Conservation (phyloP, 2,888 invertebrate species). For the Gisinianus flammeolus region DNA sequence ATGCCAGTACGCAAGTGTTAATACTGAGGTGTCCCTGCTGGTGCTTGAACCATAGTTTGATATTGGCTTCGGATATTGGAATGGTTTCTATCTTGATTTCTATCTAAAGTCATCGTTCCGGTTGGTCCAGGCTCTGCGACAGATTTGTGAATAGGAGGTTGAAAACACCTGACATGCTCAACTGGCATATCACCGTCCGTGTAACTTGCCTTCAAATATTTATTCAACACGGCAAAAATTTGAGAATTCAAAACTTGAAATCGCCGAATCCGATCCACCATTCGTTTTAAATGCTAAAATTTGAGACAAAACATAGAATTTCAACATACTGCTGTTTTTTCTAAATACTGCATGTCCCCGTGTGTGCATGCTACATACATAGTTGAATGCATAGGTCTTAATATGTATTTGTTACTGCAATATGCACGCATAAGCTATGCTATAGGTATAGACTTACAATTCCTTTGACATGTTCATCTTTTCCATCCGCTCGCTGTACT, state of each 20-base stretch:
- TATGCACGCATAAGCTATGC: neutral
- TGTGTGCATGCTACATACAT: too few species aligned
- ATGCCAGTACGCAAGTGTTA: too few species aligned
- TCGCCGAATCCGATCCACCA: constrained; percentile 96
- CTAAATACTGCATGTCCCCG: too few species aligned
- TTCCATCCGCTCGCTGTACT: constrained; percentile 94
- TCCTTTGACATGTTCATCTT: constrained; percentile 92
- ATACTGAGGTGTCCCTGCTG: constrained; percentile 20
- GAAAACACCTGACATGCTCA: constrained; percentile 96
- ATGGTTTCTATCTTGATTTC: constrained; percentile 45
- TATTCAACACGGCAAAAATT: constrained; percentile 92
- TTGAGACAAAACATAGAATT: too few species aligned
- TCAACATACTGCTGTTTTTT: too few species aligned
- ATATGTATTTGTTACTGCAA: neutral
- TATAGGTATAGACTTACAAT: constrained; percentile 75
- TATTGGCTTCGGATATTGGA: constrained; percentile 21
- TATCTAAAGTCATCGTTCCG: constrained; percentile 56
- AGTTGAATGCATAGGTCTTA: neutral
- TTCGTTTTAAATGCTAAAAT: constrained; percentile 84
- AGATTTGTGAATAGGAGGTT: constrained; percentile 86
- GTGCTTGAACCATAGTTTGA: constrained; percentile 22
- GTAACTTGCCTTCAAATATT: constrained; percentile 86
- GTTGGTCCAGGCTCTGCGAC: constrained; percentile 63
- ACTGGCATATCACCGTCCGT: constrained; percentile 77
- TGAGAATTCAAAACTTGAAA: constrained; percentile 99